Base-by-base conservation (phyloP, 2,888 invertebrate genomes). In the Linnaemya vulpina region DNA sequence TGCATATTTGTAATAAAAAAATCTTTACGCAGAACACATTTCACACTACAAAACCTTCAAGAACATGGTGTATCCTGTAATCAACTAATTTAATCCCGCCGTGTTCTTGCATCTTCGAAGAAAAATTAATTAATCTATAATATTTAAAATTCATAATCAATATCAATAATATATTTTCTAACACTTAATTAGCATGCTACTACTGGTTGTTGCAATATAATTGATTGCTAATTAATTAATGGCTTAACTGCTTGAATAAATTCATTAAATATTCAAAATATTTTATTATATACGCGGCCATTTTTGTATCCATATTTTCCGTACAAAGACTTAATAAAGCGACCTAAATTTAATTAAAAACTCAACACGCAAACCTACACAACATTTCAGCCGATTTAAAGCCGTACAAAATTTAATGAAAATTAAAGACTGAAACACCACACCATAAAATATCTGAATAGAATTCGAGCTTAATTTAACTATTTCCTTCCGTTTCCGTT, bases 401-500 rank as follows among this genome's bases (percentile, higher is more conserved):
- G 7, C 5, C 11, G 49, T 49, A 40, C 53, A 67, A 55, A n/a
- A 20, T 68, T 68, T 17, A 38, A 51, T 46, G 13, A 13, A 10
- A 11, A 30, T 22, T 17, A 53, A 40, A 43, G 2, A 17, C 40
- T 53, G 43, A 65, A 60, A 35, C 25, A 17, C n/a, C 17, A 71
- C 40, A 58, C 20, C 17, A 43, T 22, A 49, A 67, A 76, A 46
- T 76, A 25, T 22, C 8, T 71, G n/a, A 43, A 51, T 51, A 78
- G 51, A 71, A 68, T 62, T 76, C 73, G 67, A 77, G 76, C 71
- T 80, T 67, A 76, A 84, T 84, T 84, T 84, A 73, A 84, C 73
- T 76, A 77, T 84, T 84, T 80, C 84, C 84, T 84, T 84, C 80
- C 84, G 78, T 75, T 83, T 73, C 73, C 78, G 65, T 84, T 80